Evolutionary conservation across 1,140 invertebrate species (phyloP), one percentile per base, ranked within the genome.

Genomic region (Cydia fagiglandana): DNA sequence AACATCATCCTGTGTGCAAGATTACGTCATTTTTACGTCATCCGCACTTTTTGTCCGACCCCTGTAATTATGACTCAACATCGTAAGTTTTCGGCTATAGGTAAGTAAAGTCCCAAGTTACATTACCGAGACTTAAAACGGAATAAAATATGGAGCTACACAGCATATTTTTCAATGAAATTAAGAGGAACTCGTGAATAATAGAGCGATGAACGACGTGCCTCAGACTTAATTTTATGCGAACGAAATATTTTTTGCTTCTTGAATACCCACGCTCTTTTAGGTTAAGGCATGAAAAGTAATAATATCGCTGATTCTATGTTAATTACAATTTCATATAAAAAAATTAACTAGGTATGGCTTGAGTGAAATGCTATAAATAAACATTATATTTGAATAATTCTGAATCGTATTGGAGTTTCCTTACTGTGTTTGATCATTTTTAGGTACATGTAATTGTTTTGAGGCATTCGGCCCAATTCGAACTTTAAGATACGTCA

Each of bases 121-220:
- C 47, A 50, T 50, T 41, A 50, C n/a, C 53, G n/a, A 56, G 53
- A 56, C 53, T n/a, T 17, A 50, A 50, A 50, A 50, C 2, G 15
- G 47, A 56, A 56, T 17, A 20, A 56, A 56, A 56, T 15, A 50
- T 53, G 2, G n/a, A 17, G 50, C 50, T 53, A 17, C 50, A n/a
- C 50, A 17, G 50, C 15, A 53, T 24, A 20, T 70, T 70, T 70
- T 70, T 17, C 66, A 41, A 70, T 70, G 30, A 41, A 70, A 41
- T 17, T 34, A 70, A 70, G 34, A 41, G 30, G n/a, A n/a, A 13
- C n/a, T 45, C 66, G 38, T 70, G 66, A 70, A 70, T 70, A 70
- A 70, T 38, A 70, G 30, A 70, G 34, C 66, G 30, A 70, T 41
- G 24, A 28, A 34, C 28, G 66, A 70, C 66, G 66, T 41, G 66